Evolutionary conservation across 2,113 vertebrate species (phyloP).

Genomic region (Rafetus swinhoei): DNA sequence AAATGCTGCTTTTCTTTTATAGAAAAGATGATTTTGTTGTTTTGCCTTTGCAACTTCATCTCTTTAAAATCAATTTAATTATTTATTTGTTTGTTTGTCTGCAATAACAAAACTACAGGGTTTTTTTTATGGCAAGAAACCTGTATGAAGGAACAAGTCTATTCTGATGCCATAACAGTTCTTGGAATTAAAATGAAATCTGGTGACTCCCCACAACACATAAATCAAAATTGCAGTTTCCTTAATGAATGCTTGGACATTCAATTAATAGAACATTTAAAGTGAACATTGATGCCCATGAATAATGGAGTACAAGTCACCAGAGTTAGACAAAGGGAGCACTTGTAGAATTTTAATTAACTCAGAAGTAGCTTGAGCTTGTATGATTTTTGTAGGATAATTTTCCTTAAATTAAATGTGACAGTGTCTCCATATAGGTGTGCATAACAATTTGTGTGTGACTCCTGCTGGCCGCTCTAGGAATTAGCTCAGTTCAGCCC

Average conservation of each 20-base stretch:
- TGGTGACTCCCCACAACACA: neutral
- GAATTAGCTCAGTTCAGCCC: no score
- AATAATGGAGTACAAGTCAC: conserved; percentile 28
- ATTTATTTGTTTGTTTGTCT: neutral
- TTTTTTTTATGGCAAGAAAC: neutral
- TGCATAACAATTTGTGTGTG: no score
- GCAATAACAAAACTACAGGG: neutral
- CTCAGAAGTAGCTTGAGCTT: conserved; percentile 9
- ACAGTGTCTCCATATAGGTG: neutral
- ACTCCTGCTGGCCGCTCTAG: no score
- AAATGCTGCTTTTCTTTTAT: neutral
- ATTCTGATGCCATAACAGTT: neutral
- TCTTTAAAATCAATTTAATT: neutral
- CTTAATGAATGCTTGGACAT: conserved; percentile 20
- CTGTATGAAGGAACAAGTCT: neutral
- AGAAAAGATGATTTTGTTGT: neutral
- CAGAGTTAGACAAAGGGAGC: neutral
- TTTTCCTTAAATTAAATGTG: conserved; percentile 13
- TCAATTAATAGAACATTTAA: neutral
- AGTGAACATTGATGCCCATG: neutral
- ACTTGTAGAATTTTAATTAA: conserved; percentile 21
- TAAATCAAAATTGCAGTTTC: conserved; percentile 42
- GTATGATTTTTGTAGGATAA: neutral
- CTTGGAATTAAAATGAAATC: neutral
- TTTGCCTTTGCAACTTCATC: neutral